Percentiles rank a stretch among this genome's conserved stretches.
These are phyloP conservation scores for Drosophila anomelani DNA, from an alignment of 2,888 invertebrate species.

Conservation along the genomic window DNA sequence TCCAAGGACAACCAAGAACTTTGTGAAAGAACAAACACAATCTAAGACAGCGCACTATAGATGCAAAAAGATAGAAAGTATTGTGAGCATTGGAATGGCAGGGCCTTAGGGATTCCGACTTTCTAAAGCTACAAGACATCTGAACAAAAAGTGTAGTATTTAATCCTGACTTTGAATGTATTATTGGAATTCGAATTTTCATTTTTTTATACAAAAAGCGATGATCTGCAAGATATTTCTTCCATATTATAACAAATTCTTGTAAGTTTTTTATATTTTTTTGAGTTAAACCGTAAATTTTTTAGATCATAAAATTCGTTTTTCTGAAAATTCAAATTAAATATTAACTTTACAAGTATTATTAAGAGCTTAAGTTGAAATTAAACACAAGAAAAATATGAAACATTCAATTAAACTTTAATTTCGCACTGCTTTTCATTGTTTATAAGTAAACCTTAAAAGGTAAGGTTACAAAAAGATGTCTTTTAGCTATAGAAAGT, in stretches of 20 bases:
- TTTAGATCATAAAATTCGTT: no score
- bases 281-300: no score
- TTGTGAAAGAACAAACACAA: conserved; percentile 29
- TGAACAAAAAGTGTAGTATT: not conserved
- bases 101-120: conserved; percentile 9
- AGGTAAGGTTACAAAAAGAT: not conserved
- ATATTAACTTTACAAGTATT: not conserved
- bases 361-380: not conserved
- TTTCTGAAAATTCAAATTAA: not conserved
- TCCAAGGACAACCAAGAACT: conserved; percentile 53
- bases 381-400: not conserved
- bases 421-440: no score
- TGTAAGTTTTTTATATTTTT: not conserved
- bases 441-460: no score
- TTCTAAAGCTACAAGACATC: conserved; percentile 11
- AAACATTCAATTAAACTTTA: not conserved
- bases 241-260: no score
- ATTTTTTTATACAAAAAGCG: not conserved
- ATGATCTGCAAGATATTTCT: not conserved
- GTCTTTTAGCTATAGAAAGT: not conserved
- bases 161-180: no score
- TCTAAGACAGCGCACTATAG: conserved; percentile 32
- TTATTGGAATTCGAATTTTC: not conserved
- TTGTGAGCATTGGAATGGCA: conserved; percentile 20
- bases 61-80: conserved; percentile 10